phyloP scores from a whole-genome alignment of 2,797 vertebrate species.

The Arrhamphus sclerolepis region DNA sequence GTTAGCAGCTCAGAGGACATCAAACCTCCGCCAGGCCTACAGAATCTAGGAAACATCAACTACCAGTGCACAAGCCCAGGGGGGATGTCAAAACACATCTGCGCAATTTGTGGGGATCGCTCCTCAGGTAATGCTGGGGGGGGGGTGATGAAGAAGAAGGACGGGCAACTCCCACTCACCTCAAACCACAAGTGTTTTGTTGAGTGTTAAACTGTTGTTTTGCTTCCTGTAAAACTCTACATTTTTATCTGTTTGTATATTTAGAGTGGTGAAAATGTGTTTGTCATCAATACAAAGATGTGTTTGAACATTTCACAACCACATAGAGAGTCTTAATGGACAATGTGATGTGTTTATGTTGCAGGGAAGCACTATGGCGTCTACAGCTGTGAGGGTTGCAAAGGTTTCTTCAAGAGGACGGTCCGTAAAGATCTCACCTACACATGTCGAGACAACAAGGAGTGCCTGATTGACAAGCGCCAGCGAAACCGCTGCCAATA shows the following conservation, averaged over 20 bases:
- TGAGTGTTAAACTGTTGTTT: neutral
- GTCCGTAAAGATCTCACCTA: conserved; percentile 94
- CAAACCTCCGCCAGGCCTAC: conserved; percentile 90
- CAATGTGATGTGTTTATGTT: conserved; percentile 16
- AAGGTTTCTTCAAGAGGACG: conserved; percentile 96
- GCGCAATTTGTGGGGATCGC: conserved; percentile 95
- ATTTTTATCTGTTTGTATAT: neutral
- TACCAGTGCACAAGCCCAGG: conserved; percentile 90
- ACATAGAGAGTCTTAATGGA: neutral
- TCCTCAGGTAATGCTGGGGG: conserved; percentile 87
- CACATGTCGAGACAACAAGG: conserved; percentile 93
- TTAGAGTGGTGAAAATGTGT: neutral
- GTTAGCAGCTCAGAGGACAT: conserved; percentile 90
- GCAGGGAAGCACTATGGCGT: conserved; percentile 93
- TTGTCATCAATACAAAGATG: neutral
- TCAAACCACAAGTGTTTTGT: conserved; percentile 4
- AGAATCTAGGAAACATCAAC: conserved; percentile 86
- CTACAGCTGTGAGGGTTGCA: conserved; percentile 96
- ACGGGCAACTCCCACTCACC: neutral
- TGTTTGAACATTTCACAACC: neutral
- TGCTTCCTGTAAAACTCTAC: neutral
- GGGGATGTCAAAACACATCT: conserved; percentile 94
- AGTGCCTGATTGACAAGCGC: conserved; percentile 95
- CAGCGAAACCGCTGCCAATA: conserved; percentile 96
- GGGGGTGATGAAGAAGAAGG: neutral